Evolutionary conservation across 2,113 vertebrate genomes (phyloP), one percentile per base, ranked within the genome.

Genomic region (Scortum barcoo): DNA sequence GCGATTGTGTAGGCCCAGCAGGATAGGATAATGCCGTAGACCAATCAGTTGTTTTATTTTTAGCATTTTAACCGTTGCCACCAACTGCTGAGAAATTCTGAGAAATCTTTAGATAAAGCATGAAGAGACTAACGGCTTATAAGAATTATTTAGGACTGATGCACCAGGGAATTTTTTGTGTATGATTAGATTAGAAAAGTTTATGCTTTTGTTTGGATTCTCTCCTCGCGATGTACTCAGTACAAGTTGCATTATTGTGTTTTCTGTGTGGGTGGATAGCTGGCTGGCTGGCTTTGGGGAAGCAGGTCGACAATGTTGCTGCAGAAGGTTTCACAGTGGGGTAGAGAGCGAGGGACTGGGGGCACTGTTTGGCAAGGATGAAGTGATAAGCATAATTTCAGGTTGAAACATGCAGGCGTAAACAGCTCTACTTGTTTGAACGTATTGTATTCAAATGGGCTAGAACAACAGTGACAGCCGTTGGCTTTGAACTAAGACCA

Each of bases 271-370:
- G 61, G 71, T 42, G 85, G 76, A 63, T 20, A 79, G 72, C 44
- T 62, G 63, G 33, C 33, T 36, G 33, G 46, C 62, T 82, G 86
- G 84, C 48, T 87, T 86, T 78, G 28, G 65, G 53, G 78, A 87
- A 90, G 84, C 85, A 89, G 86, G 91, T 92, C 70, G 50, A 76
- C 61, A 48, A 13, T 74, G 83, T 73, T 61, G 84, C 76, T 83
- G 86, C 89, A 93, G 92, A 90, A 84, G 89, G 91, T 76, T 77
- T 92, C 91, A 87, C 92, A 89, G 91, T 83, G 56, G 90, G 90
- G 80, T 28, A 48, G 88, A 80, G 57, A 30, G 36, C 67, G 42
- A 56, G 50, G 50, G 86, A 84, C 81, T 68, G 58, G 73, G 86
- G 83, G 73, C 86, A 70, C 53, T 53, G 51, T 76, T 86, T 83